These are phyloP conservation scores for Lithosia quadra DNA, from an alignment of 2,888 invertebrate genomes.

Conservation along the genomic window DNA sequence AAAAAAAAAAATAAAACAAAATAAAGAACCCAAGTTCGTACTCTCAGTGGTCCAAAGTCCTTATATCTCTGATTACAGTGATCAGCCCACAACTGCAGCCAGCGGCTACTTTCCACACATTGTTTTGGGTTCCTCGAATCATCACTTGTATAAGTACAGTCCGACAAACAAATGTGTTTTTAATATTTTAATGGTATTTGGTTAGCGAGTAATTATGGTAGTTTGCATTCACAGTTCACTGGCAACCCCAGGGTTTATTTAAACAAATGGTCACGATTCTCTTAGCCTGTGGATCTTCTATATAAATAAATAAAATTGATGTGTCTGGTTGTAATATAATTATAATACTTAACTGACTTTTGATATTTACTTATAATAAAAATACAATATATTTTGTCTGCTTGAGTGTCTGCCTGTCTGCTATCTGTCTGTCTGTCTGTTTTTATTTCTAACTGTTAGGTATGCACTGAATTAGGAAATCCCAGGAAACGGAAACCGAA, in stretches of 20 bases:
- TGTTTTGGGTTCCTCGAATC: conserved; percentile 39
- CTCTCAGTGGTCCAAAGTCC: conserved; percentile 16
- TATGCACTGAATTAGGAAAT: too few relatives aligned
- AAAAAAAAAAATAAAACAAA: neutral
- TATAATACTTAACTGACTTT: too few relatives aligned
- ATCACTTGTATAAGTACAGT: conserved; percentile 25
- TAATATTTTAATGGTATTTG: conserved; percentile 22
- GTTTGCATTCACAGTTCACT: conserved; percentile 19
- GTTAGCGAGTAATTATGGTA: conserved; percentile 16
- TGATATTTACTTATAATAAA: too few relatives aligned
- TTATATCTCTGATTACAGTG: conserved; percentile 56
- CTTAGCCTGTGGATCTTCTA: neutral
- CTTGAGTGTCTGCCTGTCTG: too few relatives aligned
- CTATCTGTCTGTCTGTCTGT: too few relatives aligned
- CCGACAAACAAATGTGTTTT: conserved; percentile 20
- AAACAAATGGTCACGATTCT: conserved; percentile 6
- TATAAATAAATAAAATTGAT: too few relatives aligned
- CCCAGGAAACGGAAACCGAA: too few relatives aligned
- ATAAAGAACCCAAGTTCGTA: conserved; percentile 21
- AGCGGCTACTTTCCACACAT: conserved; percentile 60
- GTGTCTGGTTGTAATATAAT: too few relatives aligned
- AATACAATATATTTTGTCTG: too few relatives aligned
- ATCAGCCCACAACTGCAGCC: conserved; percentile 47
- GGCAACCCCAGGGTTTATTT: neutral
- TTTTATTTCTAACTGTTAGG: too few relatives aligned